These are phyloP conservation scores for Drosophila tanythrix DNA, from an alignment of 2,888 invertebrate genomes.

Conservation along the genomic window DNA sequence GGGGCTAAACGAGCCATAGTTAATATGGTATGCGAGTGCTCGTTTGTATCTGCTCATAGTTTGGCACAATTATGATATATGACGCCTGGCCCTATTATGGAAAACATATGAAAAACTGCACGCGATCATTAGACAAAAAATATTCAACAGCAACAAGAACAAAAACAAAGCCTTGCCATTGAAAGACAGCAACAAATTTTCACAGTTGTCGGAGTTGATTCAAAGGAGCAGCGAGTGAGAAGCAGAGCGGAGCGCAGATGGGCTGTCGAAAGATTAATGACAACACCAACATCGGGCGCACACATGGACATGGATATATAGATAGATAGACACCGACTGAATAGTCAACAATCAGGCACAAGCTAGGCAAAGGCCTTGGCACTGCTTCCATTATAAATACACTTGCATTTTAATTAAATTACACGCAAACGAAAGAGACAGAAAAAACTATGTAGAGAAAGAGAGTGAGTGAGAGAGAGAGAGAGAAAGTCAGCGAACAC, in stretches of 20 bases:
- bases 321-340: slow-evolving; percentile 2
- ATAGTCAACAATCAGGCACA: slow-evolving; percentile 13
- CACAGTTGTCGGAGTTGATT: slow-evolving; percentile 29
- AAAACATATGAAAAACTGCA: slow-evolving; percentile 76
- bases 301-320: slow-evolving; percentile 56
- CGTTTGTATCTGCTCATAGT: slow-evolving; percentile 64
- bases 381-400: slow-evolving; percentile 69
- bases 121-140: slow-evolving; percentile 75
- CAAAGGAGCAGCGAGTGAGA: slow-evolving; percentile 15
- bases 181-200: slow-evolving; percentile 64
- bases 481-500: slow-evolving; percentile 3
- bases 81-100: slow-evolving; percentile 63
- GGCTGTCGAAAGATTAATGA: slow-evolving; percentile 76
- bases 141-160: slow-evolving; percentile 21
- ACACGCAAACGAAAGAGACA: slow-evolving; percentile 22
- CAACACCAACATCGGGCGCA: slow-evolving; percentile 58
- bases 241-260: slow-evolving; percentile 6
- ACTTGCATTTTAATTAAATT: slow-evolving; percentile 78
- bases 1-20: slow-evolving; percentile 49
- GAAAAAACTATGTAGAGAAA: not conserved
- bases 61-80: slow-evolving; percentile 80
- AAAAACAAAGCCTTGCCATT: slow-evolving; percentile 74
- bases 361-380: slow-evolving; percentile 41
- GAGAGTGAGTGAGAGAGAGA: not conserved
- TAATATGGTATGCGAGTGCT: slow-evolving; percentile 32